phyloP scores from a whole-genome alignment of 1,140 invertebrate species.

The Drosophila neocordata region DNA sequence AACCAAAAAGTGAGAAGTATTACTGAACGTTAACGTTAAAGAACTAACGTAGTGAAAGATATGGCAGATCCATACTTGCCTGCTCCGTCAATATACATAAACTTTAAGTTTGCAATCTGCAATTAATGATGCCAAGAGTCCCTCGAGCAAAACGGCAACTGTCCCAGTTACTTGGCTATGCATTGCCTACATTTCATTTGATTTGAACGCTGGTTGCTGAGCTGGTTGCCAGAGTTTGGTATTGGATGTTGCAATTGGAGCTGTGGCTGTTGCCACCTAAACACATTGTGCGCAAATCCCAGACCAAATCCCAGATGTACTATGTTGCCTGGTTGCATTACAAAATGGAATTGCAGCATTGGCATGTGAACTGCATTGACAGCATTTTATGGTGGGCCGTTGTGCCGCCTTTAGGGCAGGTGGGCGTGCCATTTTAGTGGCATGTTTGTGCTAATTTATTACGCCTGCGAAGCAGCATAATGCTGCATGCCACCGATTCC shows the following conservation, averaged over 20 bases:
- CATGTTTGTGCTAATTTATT: slow-evolving; percentile 80
- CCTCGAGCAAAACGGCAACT: slow-evolving; percentile 13
- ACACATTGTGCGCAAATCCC: slow-evolving; percentile 78
- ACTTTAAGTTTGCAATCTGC: slow-evolving; percentile 34
- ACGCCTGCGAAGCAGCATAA: slow-evolving; percentile 73
- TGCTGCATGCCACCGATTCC: slow-evolving; percentile 45
- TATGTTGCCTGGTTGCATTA: slow-evolving; percentile 43
- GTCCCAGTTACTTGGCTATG: slow-evolving; percentile 35
- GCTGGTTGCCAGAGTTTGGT: neutral
- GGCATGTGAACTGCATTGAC: slow-evolving; percentile 71
- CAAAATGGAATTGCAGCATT: slow-evolving; percentile 51
- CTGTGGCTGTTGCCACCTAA: slow-evolving; percentile 51
- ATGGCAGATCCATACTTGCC: neutral
- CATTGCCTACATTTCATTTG: slow-evolving; percentile 54
- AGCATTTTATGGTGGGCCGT: slow-evolving; percentile 64
- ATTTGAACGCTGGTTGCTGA: slow-evolving; percentile 32
- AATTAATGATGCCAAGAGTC: slow-evolving; percentile 46
- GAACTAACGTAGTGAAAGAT: slow-evolving; percentile 7
- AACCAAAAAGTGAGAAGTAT: slow-evolving; percentile 10
- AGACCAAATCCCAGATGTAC: slow-evolving; percentile 65
- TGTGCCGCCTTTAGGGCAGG: slow-evolving; percentile 45
- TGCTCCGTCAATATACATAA: neutral
- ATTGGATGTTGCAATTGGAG: neutral
- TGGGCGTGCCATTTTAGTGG: slow-evolving; percentile 76
- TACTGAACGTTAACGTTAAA: slow-evolving; percentile 11